Evolutionary conservation across 1,140 invertebrate genomes (phyloP), one percentile per base, ranked within the genome.

Genomic region (Drosophila baimaii): DNA sequence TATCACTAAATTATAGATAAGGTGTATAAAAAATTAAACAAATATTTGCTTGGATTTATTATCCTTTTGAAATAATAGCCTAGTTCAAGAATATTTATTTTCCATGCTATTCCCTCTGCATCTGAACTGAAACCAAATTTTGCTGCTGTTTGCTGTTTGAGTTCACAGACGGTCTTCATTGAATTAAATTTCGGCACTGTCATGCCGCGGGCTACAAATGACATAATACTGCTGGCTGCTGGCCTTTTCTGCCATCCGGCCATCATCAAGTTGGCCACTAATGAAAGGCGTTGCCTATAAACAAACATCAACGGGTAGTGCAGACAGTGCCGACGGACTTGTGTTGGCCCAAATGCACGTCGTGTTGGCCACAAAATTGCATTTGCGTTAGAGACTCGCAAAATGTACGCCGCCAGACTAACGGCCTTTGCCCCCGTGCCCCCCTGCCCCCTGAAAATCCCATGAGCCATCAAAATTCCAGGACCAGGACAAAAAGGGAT

Each of bases 181-280:
- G 75, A 75, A 75, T 75, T 76, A 71, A 57, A 65, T 68, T 72
- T 70, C 13, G 35, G 31, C 17, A 49, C 66, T 56, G 68, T 66
- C 75, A 72, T 41, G 44, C 17, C 54, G 44, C 23, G 37, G 49
- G 37, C 35, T 58, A 29, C 55, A 68, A 82, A 79, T 78, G 69
- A 74, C 74, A 73, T 77, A 51, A 77, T 64, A 61, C 47, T 72
- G 62, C 47, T 72, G 62, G 35, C 65, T 44, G 51, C 4, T 35
- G 31, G 35, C 43, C 31, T 27, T 31, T 58, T 15, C 46, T 55
- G 70, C 33, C 77, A 62, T 25, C 39, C 39, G 21, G 33, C 62
- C 75, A 82, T 70, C 77, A 70, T 70, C 77, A 70, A 63, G 62
- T 82, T 57, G 58, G 79, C 44, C 70, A 58, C 58, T 66, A 79